Percentiles rank a stretch among this genome's conserved stretches.
Evolutionary conservation across 2,113 vertebrate species (phyloP).

Genomic region (Bettongia penicillata): DNA sequence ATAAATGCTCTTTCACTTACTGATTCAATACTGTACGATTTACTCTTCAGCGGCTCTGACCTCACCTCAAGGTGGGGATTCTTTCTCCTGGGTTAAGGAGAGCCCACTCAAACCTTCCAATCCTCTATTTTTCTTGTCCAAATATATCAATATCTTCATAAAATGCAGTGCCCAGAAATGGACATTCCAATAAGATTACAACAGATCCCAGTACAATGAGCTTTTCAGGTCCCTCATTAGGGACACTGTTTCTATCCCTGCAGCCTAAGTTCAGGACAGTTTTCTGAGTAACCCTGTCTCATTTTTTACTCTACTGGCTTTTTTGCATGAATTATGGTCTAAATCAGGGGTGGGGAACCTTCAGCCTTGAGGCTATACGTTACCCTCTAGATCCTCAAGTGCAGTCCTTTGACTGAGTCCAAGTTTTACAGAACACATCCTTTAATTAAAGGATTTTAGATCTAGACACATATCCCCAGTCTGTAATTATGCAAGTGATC

Average conservation of each 20-base stretch:
- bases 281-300: background rate
- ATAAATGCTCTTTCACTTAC: background rate
- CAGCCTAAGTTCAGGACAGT: background rate
- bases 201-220: background rate
- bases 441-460: too few relatives aligned
- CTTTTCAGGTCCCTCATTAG: background rate
- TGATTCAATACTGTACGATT: background rate
- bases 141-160: background rate
- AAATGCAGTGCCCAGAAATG: background rate
- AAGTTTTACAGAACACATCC: too few relatives aligned
- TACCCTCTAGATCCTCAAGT: too few relatives aligned
- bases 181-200: background rate
- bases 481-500: background rate
- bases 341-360: background rate
- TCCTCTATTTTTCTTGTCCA: background rate
- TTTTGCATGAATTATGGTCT: background rate
- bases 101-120: background rate
- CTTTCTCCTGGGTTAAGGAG: background rate
- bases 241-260: background rate
- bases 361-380: too few relatives aligned
- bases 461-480: background rate
- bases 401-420: too few relatives aligned
- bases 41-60: background rate
- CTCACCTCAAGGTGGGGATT: background rate
- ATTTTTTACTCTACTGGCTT: background rate